These are phyloP conservation scores for Mionectes olivaceus DNA, from an alignment of 2,797 vertebrate species.

Conservation along the genomic window DNA sequence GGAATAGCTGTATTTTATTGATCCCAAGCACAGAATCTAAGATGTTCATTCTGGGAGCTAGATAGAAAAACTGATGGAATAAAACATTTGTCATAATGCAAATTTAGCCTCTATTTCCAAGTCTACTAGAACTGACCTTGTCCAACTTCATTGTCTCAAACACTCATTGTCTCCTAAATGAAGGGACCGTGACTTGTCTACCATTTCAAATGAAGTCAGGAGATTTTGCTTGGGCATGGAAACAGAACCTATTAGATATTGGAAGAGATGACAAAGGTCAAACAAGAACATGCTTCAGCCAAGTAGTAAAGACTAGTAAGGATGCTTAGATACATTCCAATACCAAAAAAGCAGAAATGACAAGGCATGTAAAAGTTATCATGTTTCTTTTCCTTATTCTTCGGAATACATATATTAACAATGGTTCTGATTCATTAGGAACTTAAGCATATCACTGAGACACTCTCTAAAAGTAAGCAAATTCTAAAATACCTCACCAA, in stretches of 20 bases:
- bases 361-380: not conserved
- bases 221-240: not conserved
- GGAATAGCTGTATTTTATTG: not conserved
- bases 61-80: not conserved
- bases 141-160: not conserved
- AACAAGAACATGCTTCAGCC: not conserved
- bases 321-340: not conserved
- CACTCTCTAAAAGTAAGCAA: not conserved
- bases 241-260: not conserved
- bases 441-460: not conserved
- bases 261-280: not conserved
- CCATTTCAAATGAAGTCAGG: not conserved
- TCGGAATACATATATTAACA: not conserved
- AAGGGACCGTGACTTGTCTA: not conserved
- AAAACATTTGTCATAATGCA: not conserved
- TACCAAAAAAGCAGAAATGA: not conserved
- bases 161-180: not conserved
- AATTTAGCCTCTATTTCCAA: not conserved
- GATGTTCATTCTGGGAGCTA: not conserved
- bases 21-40: not conserved
- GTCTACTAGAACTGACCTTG: not conserved
- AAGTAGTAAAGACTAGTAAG: not conserved
- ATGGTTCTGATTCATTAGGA: not conserved
- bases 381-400: not conserved
- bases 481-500: not conserved